These are phyloP conservation scores for Melieria crassipennis DNA, from an alignment of 2,888 invertebrate genomes.

Conservation along the genomic window DNA sequence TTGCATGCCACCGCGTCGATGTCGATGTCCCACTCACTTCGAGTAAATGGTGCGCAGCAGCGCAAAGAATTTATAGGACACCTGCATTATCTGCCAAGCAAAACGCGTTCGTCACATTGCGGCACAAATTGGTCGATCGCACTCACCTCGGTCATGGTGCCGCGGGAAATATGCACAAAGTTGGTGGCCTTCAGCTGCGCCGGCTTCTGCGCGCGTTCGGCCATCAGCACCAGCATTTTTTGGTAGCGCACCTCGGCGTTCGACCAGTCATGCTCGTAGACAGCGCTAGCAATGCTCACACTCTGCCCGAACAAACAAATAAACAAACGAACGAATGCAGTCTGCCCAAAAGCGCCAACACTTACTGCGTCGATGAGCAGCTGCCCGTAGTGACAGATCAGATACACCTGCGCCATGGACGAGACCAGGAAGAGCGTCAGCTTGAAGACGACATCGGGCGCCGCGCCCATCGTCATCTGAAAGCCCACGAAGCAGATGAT, in stretches of 20 bases:
- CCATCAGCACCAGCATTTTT: slow-evolving; percentile 51
- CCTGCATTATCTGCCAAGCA: slow-evolving; percentile 51
- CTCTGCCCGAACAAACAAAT: slow-evolving; percentile 42
- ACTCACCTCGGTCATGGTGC: slow-evolving; percentile 54
- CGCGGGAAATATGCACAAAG: slow-evolving; percentile 51
- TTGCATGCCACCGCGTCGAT: too few relatives aligned
- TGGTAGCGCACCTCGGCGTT: slow-evolving; percentile 51
- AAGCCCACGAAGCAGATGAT: slow-evolving; percentile 54
- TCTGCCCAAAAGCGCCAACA: background rate
- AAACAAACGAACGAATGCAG: background rate
- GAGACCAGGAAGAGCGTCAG: slow-evolving; percentile 51
- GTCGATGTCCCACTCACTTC: background rate
- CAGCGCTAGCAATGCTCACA: slow-evolving; percentile 44
- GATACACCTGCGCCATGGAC: slow-evolving; percentile 51
- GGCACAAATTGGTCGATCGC: background rate
- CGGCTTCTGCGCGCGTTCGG: slow-evolving; percentile 52
- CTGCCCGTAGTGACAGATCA: slow-evolving; percentile 58
- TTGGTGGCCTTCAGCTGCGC: slow-evolving; percentile 52
- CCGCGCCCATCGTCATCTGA: slow-evolving; percentile 54
- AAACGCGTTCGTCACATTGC: background rate
- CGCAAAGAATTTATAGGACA: slow-evolving; percentile 61
- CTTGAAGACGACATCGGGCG: slow-evolving; percentile 49
- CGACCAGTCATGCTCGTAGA: slow-evolving; percentile 55
- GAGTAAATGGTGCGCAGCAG: slow-evolving; percentile 56
- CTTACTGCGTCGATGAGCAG: slow-evolving; percentile 54